Evolutionary conservation across 2,888 invertebrate genomes (phyloP), one percentile per base, ranked within the genome.

Genomic region (Cancer borealis): DNA sequence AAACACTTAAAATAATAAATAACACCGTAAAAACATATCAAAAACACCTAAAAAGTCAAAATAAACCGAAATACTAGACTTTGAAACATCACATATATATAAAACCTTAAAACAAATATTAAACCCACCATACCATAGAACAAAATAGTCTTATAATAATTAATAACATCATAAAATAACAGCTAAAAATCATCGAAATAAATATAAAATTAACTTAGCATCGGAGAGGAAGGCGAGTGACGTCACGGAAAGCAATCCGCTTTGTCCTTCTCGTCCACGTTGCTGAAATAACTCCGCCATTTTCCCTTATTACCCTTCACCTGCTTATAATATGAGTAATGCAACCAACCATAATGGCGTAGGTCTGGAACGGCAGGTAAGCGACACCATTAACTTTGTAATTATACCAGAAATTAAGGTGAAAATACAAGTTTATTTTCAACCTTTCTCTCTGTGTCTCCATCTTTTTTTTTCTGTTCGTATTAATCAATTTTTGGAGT

Each of bases 321-420:
- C 39, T 84, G 84, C 94, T 93, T 94, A 92, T 95, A 94, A 88
- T 95, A 95, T 95, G 95, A 95, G 95, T 95, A 95, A 95, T 95
- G 95, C 92, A 93, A 93, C 95, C 93, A 95, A 92, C 95, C 95
- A 95, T 91, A 96, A 96, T 96, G 96, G 95, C 90, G 95, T 95
- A 91, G 95, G 95, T 94, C 95, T 96, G 92, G 96, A 96, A 90
- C 96, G 95, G 94, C 96, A 95, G 96, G 96, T 95, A 88, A 95
- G 93, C 87, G 89, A 39, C 1, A 39, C 39, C 39, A 39, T 39
- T 39, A 39, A 39, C 39, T 39, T 0, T 39, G 39, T 39, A 39
- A 39, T 39, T 39, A 39, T 0, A 39, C 1, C 39, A 39, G 39
- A 39, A 39, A 39, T 39, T 0, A 39, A 39, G 39, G 39, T 39